phyloP scores from a whole-genome alignment of 2,888 invertebrate genomes.

The Phyllotreta cruciferae region DNA sequence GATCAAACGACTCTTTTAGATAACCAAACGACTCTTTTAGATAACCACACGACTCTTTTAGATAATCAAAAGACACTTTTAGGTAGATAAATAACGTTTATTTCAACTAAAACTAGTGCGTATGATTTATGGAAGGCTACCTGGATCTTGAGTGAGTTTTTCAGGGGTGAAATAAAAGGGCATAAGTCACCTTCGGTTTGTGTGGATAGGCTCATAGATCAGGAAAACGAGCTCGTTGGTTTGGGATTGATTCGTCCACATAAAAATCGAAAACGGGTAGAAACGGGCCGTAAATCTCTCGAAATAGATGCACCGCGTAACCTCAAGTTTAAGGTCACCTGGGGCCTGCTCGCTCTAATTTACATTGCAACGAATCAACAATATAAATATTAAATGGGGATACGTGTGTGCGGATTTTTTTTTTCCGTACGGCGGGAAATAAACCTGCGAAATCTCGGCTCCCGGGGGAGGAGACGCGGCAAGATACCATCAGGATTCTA shows the following conservation, averaged over 20 bases:
- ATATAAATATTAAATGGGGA: neutral
- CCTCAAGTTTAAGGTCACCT: slow-evolving; percentile 43
- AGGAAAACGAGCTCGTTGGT: slow-evolving; percentile 11
- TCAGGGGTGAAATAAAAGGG: no score
- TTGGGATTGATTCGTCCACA: slow-evolving; percentile 28
- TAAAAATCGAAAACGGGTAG: slow-evolving; percentile 37
- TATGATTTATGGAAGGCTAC: no score
- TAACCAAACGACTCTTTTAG: no score
- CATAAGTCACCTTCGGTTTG: neutral
- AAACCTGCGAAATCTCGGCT: slow-evolving; percentile 36
- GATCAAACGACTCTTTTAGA: no score
- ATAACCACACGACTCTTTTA: no score
- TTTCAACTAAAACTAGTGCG: no score
- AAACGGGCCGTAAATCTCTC: slow-evolving; percentile 50
- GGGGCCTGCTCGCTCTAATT: slow-evolving; percentile 43
- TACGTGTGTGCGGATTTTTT: slow-evolving; percentile 35
- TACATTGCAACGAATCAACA: no score
- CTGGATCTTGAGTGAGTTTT: no score
- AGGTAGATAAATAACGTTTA: no score
- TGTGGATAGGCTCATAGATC: neutral
- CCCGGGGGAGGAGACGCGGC: slow-evolving; percentile 42
- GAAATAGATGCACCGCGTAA: slow-evolving; percentile 38
- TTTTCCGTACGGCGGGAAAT: slow-evolving; percentile 26
- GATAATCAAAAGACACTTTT: no score
- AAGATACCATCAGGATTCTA: slow-evolving; percentile 52